Percentiles rank a stretch among this genome's conserved stretches.
phyloP scores from a whole-genome alignment of 2,113 vertebrate genomes.

The Nannobrachium achirus region DNA sequence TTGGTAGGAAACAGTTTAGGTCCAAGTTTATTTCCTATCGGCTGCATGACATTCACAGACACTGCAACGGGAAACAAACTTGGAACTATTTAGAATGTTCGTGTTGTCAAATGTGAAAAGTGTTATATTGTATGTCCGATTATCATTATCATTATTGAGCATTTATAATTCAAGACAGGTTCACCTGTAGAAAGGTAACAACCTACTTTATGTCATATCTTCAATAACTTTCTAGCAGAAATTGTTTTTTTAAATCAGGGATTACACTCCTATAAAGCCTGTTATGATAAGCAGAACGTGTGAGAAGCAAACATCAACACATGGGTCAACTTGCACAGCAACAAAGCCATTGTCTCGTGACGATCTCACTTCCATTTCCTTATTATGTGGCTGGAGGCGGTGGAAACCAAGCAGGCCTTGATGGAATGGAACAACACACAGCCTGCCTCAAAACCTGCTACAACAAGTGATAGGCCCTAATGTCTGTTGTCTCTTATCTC shows the following conservation, averaged over 20 bases:
- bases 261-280: neutral
- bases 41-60: no score
- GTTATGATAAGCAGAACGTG: neutral
- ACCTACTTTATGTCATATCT: neutral
- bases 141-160: no score
- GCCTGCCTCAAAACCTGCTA: slow-evolving; percentile 26
- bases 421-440: slow-evolving; percentile 19
- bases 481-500: no score
- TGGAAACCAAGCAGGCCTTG: slow-evolving; percentile 52
- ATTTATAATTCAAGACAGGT: slow-evolving; percentile 19
- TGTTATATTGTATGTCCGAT: no score
- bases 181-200: neutral
- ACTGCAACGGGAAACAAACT: no score
- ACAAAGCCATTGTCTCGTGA: slow-evolving; percentile 77
- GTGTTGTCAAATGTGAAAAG: no score
- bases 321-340: slow-evolving; percentile 68
- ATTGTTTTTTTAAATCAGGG: neutral
- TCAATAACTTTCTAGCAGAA: neutral
- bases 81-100: no score
- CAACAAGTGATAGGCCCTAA: neutral
- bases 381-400: slow-evolving; percentile 78
- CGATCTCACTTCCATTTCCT: slow-evolving; percentile 82
- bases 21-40: no score
- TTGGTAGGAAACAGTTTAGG: no score
- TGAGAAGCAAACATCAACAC: slow-evolving; percentile 58